These are phyloP conservation scores for Gymnopithys bicolor DNA, from an alignment of 2,797 vertebrate genomes.

Conservation along the genomic window DNA sequence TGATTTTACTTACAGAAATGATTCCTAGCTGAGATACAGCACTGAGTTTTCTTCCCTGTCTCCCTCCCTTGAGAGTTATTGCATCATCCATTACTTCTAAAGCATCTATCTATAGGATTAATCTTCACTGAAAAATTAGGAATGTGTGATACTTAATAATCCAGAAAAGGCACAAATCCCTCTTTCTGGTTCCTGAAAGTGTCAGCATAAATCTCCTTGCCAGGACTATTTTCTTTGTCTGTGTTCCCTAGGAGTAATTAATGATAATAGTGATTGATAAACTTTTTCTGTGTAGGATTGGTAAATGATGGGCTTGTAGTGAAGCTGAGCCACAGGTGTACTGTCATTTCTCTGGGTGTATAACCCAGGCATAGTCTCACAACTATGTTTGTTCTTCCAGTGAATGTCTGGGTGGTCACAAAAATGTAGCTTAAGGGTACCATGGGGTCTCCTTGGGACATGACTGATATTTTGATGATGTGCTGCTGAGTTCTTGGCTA, in stretches of 20 bases:
- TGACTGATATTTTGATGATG: not conserved
- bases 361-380: not conserved
- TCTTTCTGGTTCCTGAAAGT: not conserved
- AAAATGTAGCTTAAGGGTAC: not conserved
- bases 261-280: slow-evolving; percentile 13
- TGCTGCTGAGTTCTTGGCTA: not conserved
- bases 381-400: not conserved
- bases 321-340: not conserved
- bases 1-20: slow-evolving; percentile 12
- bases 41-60: not conserved
- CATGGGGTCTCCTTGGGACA: not conserved
- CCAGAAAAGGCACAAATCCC: not conserved
- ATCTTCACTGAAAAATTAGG: slow-evolving; percentile 28
- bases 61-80: slow-evolving; percentile 12
- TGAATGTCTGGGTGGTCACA: not conserved
- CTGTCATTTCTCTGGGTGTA: not conserved
- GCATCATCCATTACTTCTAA: slow-evolving; percentile 30
- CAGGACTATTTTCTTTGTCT: slow-evolving; percentile 22
- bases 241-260: slow-evolving; percentile 6
- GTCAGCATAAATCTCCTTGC: not conserved
- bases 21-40: slow-evolving; percentile 8
- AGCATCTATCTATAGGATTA: slow-evolving; percentile 19
- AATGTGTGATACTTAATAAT: not conserved
- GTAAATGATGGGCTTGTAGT: not conserved
- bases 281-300: not conserved